A percentile compares a stretch with the other conserved stretches of the same genome.
Conservation (phyloP, 2,113 vertebrate genomes). For the Oreochromis niloticus region DNA sequence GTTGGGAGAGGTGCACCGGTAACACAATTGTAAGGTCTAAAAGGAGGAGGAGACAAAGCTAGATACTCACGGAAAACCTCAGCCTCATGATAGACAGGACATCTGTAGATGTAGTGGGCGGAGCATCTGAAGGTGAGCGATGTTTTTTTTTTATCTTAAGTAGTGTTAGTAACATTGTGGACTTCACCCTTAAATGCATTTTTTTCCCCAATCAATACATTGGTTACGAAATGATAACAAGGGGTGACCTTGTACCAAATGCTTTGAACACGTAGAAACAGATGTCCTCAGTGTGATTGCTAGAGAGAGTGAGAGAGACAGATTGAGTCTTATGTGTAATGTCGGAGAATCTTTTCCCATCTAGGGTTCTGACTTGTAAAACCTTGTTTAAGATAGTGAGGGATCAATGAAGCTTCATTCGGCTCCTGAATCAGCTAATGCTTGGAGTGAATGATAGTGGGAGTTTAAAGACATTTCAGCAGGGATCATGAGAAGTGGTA, state of each 20-base stretch:
- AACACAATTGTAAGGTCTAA: not conserved
- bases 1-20: not conserved
- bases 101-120: not conserved
- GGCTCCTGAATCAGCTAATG: not conserved
- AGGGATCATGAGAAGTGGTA: not conserved
- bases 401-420: not conserved
- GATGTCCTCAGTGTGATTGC: not conserved
- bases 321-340: not conserved
- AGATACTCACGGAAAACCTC: not conserved
- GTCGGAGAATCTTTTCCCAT: not conserved
- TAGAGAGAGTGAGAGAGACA: not conserved
- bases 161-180: not conserved
- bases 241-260: not conserved
- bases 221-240: accelerated
- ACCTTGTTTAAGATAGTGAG: not conserved
- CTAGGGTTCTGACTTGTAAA: not conserved
- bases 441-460: not conserved
- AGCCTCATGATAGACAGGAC: not conserved
- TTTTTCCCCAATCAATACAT: accelerated
- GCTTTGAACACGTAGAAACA: not conserved
- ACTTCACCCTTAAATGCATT: not conserved
- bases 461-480: not conserved
- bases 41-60: not conserved
- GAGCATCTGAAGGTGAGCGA: not conserved
- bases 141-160: not conserved